These are phyloP conservation scores for Apis florea DNA, from an alignment of 1,140 invertebrate species.

Conservation along the genomic window DNA sequence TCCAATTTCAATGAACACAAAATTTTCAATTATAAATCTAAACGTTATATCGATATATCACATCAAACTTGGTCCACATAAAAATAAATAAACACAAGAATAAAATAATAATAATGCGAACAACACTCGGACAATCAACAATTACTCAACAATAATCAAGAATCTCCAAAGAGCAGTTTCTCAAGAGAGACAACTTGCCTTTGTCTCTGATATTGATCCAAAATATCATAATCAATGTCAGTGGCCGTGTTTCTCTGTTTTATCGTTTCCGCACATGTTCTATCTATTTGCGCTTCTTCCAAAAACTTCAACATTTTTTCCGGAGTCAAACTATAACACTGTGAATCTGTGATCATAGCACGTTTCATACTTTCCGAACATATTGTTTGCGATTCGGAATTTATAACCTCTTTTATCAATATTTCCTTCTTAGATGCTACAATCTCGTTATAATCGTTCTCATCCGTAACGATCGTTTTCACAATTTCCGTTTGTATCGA, in stretches of 20 bases:
- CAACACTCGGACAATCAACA: neutral
- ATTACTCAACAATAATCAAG: conserved; percentile 65
- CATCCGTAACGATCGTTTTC: no score
- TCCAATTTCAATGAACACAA: neutral
- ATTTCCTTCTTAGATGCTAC: neutral
- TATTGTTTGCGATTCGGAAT: no score
- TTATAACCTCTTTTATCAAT: neutral
- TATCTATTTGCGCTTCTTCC: conserved; percentile 74
- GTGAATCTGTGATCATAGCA: neutral
- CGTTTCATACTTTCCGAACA: neutral
- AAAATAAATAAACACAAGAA: neutral
- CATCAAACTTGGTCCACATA: neutral
- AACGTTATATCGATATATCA: neutral
- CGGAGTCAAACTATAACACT: conserved; percentile 64
- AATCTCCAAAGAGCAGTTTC: conserved; percentile 75
- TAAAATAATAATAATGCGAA: neutral
- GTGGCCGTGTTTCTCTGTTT: neutral
- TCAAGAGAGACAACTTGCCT: conserved; percentile 77
- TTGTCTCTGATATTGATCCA: conserved; percentile 62
- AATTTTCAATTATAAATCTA: neutral
- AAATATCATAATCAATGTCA: conserved; percentile 6
- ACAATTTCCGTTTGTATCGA: conserved; percentile 34
- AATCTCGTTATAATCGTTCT: neutral
- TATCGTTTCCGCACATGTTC: conserved; percentile 61
- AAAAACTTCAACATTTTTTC: conserved; percentile 76